phyloP scores from a whole-genome alignment of 2,797 vertebrate species.

The Clarias laeviceps region DNA sequence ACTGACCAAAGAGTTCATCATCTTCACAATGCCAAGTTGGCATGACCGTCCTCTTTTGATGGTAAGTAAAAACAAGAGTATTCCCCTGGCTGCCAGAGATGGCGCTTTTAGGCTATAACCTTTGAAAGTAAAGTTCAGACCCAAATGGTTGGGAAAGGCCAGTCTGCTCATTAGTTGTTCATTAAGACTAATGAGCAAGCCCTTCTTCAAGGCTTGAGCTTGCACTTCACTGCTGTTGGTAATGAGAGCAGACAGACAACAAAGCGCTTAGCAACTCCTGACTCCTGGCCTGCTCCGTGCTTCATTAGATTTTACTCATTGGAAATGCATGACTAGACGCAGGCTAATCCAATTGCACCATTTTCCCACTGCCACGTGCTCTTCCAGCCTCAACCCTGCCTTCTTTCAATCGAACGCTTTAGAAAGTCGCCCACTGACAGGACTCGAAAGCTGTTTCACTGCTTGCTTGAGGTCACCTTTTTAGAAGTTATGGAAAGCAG shows the following conservation, averaged over 20 bases:
- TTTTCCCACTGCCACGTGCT: constrained; percentile 12
- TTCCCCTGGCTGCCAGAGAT: constrained; percentile 12
- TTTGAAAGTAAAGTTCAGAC: constrained; percentile 37
- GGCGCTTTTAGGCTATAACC: constrained; percentile 30
- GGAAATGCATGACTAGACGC: constrained; percentile 56
- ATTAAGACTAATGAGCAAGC: constrained; percentile 43
- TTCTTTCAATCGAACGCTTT: constrained; percentile 33
- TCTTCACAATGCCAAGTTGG: background rate
- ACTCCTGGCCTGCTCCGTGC: constrained; percentile 26
- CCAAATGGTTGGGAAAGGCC: constrained; percentile 28
- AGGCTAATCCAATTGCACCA: constrained; percentile 49
- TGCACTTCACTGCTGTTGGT: constrained; percentile 34
- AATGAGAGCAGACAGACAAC: constrained; percentile 50
- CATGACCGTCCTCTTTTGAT: background rate
- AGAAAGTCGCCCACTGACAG: constrained; percentile 12
- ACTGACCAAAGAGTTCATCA: background rate
- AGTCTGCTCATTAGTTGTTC: constrained; percentile 35
- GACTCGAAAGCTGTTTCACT: background rate
- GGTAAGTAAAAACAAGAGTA: background rate
- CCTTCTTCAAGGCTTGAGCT: constrained; percentile 37
- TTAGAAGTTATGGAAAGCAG: background rate
- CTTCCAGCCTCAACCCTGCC: background rate
- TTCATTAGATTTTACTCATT: constrained; percentile 58
- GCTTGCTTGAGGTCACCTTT: constrained; percentile 23
- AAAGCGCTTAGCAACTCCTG: constrained; percentile 45